These are phyloP conservation scores for Macropus fuliginosus DNA, from an alignment of 2,797 vertebrate genomes.

Conservation along the genomic window DNA sequence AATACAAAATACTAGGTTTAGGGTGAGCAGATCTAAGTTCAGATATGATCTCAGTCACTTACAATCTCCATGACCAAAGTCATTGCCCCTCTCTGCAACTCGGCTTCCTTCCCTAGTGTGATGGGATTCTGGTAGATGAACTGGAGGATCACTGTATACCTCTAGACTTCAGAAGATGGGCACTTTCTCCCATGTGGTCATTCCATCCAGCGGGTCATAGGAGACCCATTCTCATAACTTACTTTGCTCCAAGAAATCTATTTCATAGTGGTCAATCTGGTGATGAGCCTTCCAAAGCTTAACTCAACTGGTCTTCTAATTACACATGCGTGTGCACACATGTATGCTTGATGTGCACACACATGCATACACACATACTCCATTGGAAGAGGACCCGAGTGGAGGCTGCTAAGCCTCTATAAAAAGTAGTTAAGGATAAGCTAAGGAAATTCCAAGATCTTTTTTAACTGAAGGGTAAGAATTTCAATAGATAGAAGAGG, in stretches of 20 bases:
- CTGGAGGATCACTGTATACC: no score
- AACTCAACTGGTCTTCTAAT: background rate
- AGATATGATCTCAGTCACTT: background rate
- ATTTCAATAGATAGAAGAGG: no score
- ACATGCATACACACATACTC: no score
- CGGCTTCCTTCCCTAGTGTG: no score
- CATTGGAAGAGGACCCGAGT: background rate
- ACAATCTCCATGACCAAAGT: background rate
- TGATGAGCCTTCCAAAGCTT: background rate
- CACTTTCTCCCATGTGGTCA: no score
- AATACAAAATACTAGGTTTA: background rate
- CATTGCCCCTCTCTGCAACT: background rate
- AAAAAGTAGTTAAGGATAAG: background rate
- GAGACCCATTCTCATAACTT: background rate
- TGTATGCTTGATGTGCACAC: no score
- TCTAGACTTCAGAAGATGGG: no score
- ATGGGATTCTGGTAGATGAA: no score
- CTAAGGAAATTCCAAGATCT: no score
- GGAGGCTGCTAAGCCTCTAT: background rate
- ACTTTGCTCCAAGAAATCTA: background rate
- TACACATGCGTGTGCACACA: no score
- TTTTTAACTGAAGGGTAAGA: no score
- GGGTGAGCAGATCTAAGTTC: background rate
- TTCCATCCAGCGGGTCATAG: no score
- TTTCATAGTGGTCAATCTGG: background rate